phyloP scores from a whole-genome alignment of 2,888 invertebrate genomes.

The Mythimna pallens region DNA sequence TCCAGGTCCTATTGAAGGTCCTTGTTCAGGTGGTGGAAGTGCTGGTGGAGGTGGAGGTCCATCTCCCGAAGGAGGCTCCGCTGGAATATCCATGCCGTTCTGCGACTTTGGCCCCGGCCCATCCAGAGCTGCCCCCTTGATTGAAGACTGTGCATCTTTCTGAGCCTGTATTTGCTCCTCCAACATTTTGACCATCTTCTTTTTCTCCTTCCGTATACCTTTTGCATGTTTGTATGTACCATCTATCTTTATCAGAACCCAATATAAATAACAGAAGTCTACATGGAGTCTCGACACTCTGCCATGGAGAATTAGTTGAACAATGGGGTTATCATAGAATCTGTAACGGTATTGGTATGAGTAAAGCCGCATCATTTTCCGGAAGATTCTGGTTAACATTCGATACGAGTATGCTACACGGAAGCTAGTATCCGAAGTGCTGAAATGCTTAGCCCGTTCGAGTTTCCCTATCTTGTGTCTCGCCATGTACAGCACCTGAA shows the following conservation, averaged over 20 bases:
- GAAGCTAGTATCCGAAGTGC: constrained; percentile 16
- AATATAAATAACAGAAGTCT: constrained; percentile 40
- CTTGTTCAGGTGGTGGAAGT: too few species aligned
- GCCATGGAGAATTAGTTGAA: constrained; percentile 26
- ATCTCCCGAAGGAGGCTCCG: too few species aligned
- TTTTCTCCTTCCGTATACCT: rapidly evolving
- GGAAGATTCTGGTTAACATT: background rate
- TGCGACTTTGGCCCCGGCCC: too few species aligned
- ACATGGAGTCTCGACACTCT: constrained; percentile 41
- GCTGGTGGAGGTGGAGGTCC: too few species aligned
- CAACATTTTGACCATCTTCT: rapidly evolving
- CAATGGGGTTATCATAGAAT: rapidly evolving
- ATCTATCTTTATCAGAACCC: constrained; percentile 36
- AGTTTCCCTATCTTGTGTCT: constrained; percentile 41
- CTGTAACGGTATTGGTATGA: rapidly evolving
- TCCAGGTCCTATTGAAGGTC: too few species aligned
- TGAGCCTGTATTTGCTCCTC: too few species aligned
- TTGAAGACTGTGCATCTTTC: background rate
- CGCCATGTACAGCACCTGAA: constrained; percentile 46
- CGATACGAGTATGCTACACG: constrained; percentile 36
- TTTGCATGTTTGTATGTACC: background rate
- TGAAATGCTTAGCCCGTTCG: constrained; percentile 1
- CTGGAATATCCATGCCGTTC: too few species aligned
- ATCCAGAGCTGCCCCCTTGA: too few species aligned
- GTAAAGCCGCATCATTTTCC: constrained; percentile 14